Percentiles rank a stretch among this genome's conserved stretches.
These are phyloP conservation scores for Caenorhabditis sinica DNA, from an alignment of 2,888 invertebrate genomes.

Conservation along the genomic window DNA sequence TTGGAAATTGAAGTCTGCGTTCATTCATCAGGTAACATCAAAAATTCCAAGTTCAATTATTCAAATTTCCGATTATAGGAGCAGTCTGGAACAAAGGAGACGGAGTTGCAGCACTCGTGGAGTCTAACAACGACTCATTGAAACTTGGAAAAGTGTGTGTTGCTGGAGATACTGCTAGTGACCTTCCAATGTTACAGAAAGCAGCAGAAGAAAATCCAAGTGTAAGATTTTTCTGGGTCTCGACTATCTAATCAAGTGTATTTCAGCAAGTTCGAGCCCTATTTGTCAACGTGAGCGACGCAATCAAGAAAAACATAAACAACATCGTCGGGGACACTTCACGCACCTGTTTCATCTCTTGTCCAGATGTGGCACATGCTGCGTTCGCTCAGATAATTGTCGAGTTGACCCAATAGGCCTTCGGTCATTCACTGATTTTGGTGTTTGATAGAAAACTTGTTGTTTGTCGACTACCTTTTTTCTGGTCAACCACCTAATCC, in stretches of 20 bases:
- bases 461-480: conserved; percentile 9
- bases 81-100: conserved; percentile 74
- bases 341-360: conserved; percentile 80
- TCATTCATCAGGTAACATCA: conserved; percentile 71
- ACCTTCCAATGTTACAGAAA: conserved; percentile 82
- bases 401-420: conserved; percentile 14
- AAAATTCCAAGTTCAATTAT: neutral
- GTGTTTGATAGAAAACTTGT: conserved; percentile 18
- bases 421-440: neutral
- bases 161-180: conserved; percentile 82
- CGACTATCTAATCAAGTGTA: neutral
- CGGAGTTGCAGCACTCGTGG: conserved; percentile 70
- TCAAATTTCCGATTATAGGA: conserved; percentile 47
- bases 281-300: conserved; percentile 76
- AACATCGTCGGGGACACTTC: conserved; percentile 72
- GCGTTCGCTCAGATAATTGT: conserved; percentile 77
- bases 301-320: conserved; percentile 71
- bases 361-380: conserved; percentile 83
- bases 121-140: conserved; percentile 63
- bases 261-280: conserved; percentile 66
- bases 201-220: conserved; percentile 78
- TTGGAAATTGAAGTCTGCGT: conserved; percentile 82
- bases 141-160: conserved; percentile 78
- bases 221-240: conserved; percentile 54
- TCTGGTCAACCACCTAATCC: conserved; percentile 24